Conservation (phyloP, 2,113 vertebrate species). For the Sinosuthora webbiana region DNA sequence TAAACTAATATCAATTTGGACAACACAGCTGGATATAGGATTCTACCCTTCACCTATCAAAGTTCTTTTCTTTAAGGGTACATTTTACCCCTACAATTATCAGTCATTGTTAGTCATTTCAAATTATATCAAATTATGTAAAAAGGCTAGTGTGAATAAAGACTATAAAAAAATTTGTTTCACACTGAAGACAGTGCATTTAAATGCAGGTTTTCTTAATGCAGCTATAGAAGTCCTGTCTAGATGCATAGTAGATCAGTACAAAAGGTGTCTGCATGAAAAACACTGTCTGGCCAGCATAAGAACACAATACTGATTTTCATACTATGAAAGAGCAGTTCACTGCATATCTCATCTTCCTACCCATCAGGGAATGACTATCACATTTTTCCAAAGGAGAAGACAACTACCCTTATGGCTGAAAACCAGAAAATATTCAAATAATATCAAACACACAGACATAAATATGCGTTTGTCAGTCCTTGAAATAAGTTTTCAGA, state of each 20-base stretch:
- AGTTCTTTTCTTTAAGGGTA: slow-evolving; percentile 59
- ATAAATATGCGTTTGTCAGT: neutral
- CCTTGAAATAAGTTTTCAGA: neutral
- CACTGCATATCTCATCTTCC: neutral
- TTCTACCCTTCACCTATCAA: slow-evolving; percentile 69
- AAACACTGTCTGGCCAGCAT: neutral
- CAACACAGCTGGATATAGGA: slow-evolving; percentile 69
- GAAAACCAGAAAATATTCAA: neutral
- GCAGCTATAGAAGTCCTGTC: neutral
- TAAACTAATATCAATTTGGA: slow-evolving; percentile 77
- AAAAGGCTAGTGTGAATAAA: slow-evolving; percentile 57
- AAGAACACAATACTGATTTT: neutral
- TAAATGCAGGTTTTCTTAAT: slow-evolving; percentile 31
- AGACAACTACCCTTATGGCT: neutral
- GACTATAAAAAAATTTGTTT: slow-evolving; percentile 57
- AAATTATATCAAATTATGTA: slow-evolving; percentile 70
- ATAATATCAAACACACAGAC: neutral
- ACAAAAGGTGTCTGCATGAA: neutral
- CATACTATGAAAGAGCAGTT: neutral
- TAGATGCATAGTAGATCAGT: neutral
- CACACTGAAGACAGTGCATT: slow-evolving; percentile 32
- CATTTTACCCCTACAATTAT: slow-evolving; percentile 57
- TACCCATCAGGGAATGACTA: neutral
- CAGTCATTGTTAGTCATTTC: slow-evolving; percentile 50
- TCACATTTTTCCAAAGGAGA: neutral